A percentile compares a stretch with the other conserved stretches of the same genome.
These are phyloP conservation scores for Rotaria sp. DNA, from an alignment of 2,888 invertebrate genomes.

Conservation along the genomic window DNA sequence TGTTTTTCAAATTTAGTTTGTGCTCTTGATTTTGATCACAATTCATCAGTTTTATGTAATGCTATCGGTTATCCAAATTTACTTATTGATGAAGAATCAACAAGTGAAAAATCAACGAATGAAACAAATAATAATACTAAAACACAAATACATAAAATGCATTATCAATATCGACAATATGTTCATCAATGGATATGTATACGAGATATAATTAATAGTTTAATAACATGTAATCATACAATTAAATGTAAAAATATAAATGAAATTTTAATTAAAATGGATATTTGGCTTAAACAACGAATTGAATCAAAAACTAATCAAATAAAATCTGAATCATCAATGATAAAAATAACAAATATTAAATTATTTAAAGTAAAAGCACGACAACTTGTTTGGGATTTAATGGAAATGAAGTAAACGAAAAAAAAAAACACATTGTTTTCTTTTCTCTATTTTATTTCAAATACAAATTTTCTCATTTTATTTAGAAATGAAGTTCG, in stretches of 20 bases:
- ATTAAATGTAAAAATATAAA: neutral
- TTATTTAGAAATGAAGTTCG: neutral
- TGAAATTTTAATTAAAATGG: slow-evolving; percentile 2
- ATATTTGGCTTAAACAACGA: neutral
- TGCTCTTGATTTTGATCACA: neutral
- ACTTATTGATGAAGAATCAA: neutral
- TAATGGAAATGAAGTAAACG: neutral
- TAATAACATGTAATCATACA: neutral
- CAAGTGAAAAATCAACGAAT: neutral
- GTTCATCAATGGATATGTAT: slow-evolving; percentile 27
- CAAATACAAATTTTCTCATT: no score
- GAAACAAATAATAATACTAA: neutral
- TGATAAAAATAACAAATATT: neutral
- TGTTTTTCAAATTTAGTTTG: neutral
- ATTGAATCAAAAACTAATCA: neutral
- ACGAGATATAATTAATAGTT: neutral
- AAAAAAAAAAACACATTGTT: neutral
- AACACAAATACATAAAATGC: neutral
- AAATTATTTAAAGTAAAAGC: neutral
- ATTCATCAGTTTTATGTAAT: slow-evolving; percentile 2
- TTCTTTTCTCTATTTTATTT: neutral
- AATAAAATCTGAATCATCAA: neutral
- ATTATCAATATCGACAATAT: slow-evolving; percentile 14
- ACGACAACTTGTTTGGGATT: neutral
- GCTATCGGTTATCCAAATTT: neutral